Conservation (phyloP, 2,797 vertebrate genomes). For the Capromys pilorides region DNA sequence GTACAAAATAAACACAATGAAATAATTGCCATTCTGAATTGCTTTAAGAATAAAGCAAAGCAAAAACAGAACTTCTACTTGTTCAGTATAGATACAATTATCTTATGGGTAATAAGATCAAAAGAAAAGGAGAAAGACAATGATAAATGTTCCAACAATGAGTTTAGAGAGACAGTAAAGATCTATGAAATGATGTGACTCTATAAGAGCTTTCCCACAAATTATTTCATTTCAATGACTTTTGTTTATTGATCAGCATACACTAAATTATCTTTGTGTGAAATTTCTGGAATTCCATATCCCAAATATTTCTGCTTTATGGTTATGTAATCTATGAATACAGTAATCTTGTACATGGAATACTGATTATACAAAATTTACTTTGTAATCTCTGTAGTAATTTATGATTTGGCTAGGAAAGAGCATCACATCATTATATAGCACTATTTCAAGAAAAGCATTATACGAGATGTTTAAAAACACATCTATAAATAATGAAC, state of each 20-base stretch:
- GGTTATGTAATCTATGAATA: background rate
- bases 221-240: background rate
- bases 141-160: background rate
- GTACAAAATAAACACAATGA: background rate
- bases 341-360: rapidly evolving
- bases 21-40: no score
- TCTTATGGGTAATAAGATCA: background rate
- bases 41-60: background rate
- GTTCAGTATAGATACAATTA: background rate
- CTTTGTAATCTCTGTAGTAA: background rate
- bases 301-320: background rate
- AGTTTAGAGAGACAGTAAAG: background rate
- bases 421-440: background rate
- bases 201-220: background rate
- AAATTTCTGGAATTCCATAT: background rate
- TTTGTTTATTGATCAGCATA: background rate
- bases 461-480: background rate
- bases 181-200: background rate
- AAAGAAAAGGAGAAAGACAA: background rate
- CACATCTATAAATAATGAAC: background rate
- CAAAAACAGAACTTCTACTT: background rate
- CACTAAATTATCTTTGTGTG: background rate
- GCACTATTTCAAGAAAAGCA: constrained; percentile 6
- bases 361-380: constrained; percentile 1
- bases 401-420: background rate